Conservation (phyloP, 2,888 invertebrate genomes). For the Tryphoninae sp. region DNA sequence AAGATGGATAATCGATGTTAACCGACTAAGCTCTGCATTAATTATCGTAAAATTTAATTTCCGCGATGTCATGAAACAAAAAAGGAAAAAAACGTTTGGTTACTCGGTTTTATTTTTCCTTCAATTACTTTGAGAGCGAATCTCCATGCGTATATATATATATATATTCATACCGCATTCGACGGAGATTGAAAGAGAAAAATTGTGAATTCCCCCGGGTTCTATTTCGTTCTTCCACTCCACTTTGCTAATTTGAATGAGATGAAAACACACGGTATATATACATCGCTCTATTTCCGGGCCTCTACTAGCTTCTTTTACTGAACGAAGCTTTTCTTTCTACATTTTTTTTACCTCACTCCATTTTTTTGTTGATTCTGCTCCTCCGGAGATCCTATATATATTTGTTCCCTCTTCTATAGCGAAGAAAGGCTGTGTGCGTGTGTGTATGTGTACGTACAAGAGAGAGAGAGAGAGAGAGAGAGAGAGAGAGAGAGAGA, state of each 20-base stretch:
- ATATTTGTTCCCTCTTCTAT: constrained; percentile 1
- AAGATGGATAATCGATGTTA: constrained; percentile 43
- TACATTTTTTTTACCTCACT: constrained; percentile 20
- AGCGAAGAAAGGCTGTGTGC: constrained; percentile 9
- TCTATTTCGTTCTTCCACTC: neutral
- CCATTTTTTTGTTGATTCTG: constrained; percentile 11
- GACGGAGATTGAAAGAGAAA: constrained; percentile 23
- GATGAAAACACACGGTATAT: constrained; percentile 21
- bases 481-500: constrained; percentile 20
- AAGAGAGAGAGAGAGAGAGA: constrained; percentile 11
- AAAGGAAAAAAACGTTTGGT: constrained; percentile 10
- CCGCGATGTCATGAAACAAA: neutral
- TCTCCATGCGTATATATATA: neutral
- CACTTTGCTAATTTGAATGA: constrained; percentile 35
- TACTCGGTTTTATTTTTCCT: constrained; percentile 1
- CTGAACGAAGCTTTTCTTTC: constrained; percentile 28
- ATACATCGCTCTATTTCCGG: constrained; percentile 24
- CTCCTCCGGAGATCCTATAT: constrained; percentile 9
- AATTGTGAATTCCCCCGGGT: constrained; percentile 15
- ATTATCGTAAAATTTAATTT: constrained; percentile 37
- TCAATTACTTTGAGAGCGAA: constrained; percentile 15
- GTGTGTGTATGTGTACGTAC: neutral
- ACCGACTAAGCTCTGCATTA: constrained; percentile 25
- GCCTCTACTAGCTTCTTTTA: constrained; percentile 40
- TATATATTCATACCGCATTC: neutral